phyloP scores from a whole-genome alignment of 2,797 vertebrate species.

The Columba guinea region DNA sequence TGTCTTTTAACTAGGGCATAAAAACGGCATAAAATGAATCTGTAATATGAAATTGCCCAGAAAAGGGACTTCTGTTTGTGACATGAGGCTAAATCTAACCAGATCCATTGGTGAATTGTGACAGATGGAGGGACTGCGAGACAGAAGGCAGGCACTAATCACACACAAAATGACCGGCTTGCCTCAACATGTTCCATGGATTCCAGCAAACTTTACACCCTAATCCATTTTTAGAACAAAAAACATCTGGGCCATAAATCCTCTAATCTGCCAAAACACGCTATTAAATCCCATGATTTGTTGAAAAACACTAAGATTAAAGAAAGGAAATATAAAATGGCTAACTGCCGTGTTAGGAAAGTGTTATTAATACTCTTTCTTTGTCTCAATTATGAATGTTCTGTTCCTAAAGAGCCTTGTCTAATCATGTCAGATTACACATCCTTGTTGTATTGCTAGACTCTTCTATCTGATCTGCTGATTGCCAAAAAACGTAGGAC shows the following conservation, averaged over 20 bases:
- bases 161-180: slow-evolving; percentile 84
- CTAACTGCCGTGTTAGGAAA: slow-evolving; percentile 86
- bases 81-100: slow-evolving; percentile 83
- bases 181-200: slow-evolving; percentile 84
- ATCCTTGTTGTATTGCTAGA: slow-evolving; percentile 84
- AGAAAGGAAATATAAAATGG: slow-evolving; percentile 92
- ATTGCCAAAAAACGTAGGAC: slow-evolving; percentile 77
- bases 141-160: slow-evolving; percentile 85
- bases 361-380: slow-evolving; percentile 91
- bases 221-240: slow-evolving; percentile 99
- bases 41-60: slow-evolving; percentile 83
- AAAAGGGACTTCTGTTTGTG: slow-evolving; percentile 83
- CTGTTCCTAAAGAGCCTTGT: slow-evolving; percentile 96
- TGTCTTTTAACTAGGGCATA: slow-evolving; percentile 79
- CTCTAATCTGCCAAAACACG: slow-evolving; percentile 94
- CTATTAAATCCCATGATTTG: slow-evolving; percentile 98
- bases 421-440: slow-evolving; percentile 96
- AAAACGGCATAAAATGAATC: slow-evolving; percentile 78
- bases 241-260: slow-evolving; percentile 98
- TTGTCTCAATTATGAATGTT: slow-evolving; percentile 89
- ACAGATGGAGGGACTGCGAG: slow-evolving; percentile 84
- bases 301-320: slow-evolving; percentile 99
- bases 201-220: slow-evolving; percentile 93
- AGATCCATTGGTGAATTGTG: slow-evolving; percentile 81
- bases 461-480: slow-evolving; percentile 81